A percentile compares a stretch with the other conserved stretches of the same genome.
Conservation (phyloP, 2,797 vertebrate species). For the Momotus momota region DNA sequence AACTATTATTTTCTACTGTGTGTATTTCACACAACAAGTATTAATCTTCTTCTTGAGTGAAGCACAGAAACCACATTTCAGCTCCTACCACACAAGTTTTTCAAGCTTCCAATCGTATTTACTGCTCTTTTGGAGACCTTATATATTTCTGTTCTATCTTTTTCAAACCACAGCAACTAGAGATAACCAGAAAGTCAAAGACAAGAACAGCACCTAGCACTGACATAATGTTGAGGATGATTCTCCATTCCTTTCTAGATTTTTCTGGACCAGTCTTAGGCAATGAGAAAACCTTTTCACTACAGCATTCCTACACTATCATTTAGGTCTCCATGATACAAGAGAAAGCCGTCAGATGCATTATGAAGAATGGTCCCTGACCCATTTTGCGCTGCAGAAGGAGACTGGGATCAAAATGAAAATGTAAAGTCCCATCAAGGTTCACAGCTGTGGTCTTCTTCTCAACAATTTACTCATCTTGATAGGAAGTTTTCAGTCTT, state of each 20-base stretch:
- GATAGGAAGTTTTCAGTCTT: background rate
- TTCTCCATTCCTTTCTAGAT: background rate
- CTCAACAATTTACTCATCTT: background rate
- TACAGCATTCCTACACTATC: background rate
- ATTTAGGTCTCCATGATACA: background rate
- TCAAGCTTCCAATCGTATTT: background rate
- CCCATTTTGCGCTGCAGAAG: background rate
- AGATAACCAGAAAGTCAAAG: background rate
- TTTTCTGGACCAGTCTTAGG: background rate
- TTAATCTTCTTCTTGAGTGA: background rate
- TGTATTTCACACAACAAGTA: background rate
- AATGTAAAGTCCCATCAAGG: background rate
- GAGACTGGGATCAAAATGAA: background rate
- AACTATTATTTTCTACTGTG: background rate
- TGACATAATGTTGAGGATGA: background rate
- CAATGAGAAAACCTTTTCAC: background rate
- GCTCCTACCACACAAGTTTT: background rate
- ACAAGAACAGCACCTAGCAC: background rate
- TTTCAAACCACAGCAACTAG: background rate
- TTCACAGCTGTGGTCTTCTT: background rate
- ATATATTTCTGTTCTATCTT: conserved; percentile 4
- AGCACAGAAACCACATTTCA: background rate
- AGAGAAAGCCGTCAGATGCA: background rate
- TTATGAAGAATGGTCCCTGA: background rate
- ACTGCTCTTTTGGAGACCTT: background rate